Evolutionary conservation across 2,797 vertebrate genomes (phyloP).

Genomic region (Eulemur albifrons): DNA sequence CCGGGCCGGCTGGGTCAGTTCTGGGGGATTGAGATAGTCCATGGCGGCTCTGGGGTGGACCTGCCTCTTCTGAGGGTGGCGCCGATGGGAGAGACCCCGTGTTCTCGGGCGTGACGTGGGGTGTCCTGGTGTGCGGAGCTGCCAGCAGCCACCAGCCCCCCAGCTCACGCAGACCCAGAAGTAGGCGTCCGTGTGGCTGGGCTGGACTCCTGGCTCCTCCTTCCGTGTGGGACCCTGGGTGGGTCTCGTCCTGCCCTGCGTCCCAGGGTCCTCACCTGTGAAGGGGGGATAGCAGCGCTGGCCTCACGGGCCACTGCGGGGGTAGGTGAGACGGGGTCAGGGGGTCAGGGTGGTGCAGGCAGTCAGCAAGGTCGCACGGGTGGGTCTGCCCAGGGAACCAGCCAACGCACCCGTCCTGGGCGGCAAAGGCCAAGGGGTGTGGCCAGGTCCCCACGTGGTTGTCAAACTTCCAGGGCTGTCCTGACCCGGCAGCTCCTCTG

Average conservation of each 20-base stretch:
- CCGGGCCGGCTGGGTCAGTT: background rate
- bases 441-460: background rate
- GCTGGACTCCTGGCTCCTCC: background rate
- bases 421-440: background rate
- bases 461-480: background rate
- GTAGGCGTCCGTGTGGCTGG: accelerated
- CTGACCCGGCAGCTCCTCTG: background rate
- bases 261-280: background rate
- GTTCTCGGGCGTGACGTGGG: background rate
- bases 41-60: background rate
- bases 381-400: background rate
- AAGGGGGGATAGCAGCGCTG: background rate
- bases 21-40: background rate
- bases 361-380: accelerated
- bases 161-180: background rate
- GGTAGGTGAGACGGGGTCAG: background rate
- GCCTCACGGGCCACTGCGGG: background rate
- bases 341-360: too few relatives aligned
- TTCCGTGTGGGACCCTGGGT: background rate
- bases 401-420: too few relatives aligned
- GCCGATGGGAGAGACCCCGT: background rate
- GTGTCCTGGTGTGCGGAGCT: background rate
- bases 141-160: background rate
- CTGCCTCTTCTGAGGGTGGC: background rate
- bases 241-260: background rate